Conservation (phyloP, 2,888 invertebrate species). For the Philonicus albiceps region DNA sequence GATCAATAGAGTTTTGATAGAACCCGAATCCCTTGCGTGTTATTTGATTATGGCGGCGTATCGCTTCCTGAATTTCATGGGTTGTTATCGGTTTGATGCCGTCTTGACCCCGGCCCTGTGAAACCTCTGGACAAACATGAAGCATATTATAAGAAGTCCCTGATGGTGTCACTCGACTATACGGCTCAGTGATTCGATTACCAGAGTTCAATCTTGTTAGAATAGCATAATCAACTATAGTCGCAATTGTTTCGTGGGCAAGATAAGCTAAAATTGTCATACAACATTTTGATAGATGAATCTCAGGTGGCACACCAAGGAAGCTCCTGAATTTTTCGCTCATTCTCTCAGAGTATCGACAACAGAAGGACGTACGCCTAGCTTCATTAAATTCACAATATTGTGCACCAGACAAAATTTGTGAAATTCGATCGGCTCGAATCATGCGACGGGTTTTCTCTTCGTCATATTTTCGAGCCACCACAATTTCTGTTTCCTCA, state of each 20-base stretch:
- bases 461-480: slow-evolving; percentile 62
- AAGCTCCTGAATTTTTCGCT: slow-evolving; percentile 70
- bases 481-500: slow-evolving; percentile 66
- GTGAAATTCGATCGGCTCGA: slow-evolving; percentile 70
- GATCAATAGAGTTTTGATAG: slow-evolving; percentile 58
- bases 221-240: slow-evolving; percentile 84
- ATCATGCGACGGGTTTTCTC: slow-evolving; percentile 63
- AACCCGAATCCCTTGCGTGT: slow-evolving; percentile 56
- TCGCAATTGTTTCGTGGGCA: slow-evolving; percentile 90
- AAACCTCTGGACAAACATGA: slow-evolving; percentile 62
- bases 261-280: slow-evolving; percentile 83
- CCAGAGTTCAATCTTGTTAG: slow-evolving; percentile 80
- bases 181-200: slow-evolving; percentile 73
- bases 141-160: slow-evolving; percentile 61
- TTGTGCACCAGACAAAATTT: slow-evolving; percentile 66
- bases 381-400: slow-evolving; percentile 84
- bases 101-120: slow-evolving; percentile 68
- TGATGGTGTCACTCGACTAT: slow-evolving; percentile 68
- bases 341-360: slow-evolving; percentile 65
- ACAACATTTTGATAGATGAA: slow-evolving; percentile 70
- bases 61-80: slow-evolving; percentile 82
- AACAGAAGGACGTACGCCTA: slow-evolving; percentile 76
- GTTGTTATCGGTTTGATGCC: slow-evolving; percentile 78
- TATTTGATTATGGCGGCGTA: slow-evolving; percentile 70
- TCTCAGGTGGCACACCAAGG: slow-evolving; percentile 70